Base-by-base conservation (phyloP, 2,888 invertebrate species). In the Globia sparganii region DNA sequence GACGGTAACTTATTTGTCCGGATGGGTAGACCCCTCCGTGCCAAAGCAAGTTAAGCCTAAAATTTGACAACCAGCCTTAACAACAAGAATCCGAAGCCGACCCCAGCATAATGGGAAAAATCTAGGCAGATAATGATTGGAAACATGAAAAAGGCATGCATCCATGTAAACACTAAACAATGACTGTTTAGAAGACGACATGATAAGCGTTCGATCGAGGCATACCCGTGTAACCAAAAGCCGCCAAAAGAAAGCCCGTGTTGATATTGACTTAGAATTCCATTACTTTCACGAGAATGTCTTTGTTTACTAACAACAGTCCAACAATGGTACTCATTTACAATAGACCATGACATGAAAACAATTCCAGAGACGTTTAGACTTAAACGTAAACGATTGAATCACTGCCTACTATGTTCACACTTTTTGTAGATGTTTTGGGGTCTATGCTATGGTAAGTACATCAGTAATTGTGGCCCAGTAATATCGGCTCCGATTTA, bases 301-400 rank as follows among this genome's bases (percentile, higher is more conserved):
- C 37, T 66, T 65, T 86, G 75, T 86, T 86, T 87, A 86, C 77
- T 53, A 86, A 86, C 75, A 87, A 13, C 21, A 34, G 46, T 11
- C 43, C 53, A 77, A 87, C 87, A 87, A 87, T 70, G 72, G 64
- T 72, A 58, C 65, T 67, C 62, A 21, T 70, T 77, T 78, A 83
- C 75, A 86, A 85, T 87, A 77, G 83, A 49, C 68, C 40, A 65
- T 72, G 85, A 75, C 75, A 74, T 75, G 74, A 75, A 80, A 87
- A 87, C 86, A 85, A 85, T 70, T 64, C 40, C 37, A 76, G 67
- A 73, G 76, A 76, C 74, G 67, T 28, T 72, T 31, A 62, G 46
- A 31, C 37, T 67, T 2, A 66, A 61, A 53, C 82, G 31, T 70
- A 53, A 81, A 81, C 28, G 4, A 43, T 65, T 58, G 49, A 40